Base-by-base conservation (phyloP, 2,888 invertebrate species). In the Tenthredo notha region DNA sequence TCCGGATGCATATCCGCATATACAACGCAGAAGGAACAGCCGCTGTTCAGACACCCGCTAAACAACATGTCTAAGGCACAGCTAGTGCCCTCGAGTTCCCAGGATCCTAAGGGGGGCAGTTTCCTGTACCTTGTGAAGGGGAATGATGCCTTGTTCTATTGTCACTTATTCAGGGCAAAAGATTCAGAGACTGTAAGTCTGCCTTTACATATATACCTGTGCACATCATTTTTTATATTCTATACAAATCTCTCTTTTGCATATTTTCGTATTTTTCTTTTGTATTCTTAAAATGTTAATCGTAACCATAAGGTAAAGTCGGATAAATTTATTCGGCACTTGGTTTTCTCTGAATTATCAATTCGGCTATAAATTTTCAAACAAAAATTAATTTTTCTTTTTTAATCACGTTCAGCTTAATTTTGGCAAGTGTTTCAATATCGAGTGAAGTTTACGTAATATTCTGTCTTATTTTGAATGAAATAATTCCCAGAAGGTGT, bases 111-210 rank as follows among this genome's bases (percentile, higher is more conserved):
- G 94, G 78, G 96, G 95, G 90, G 91, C 50, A 91, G 89, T 87
- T 95, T 97, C 91, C 95, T 97, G 89, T 97, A 97, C 93, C 95
- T 97, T 89, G 94, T 97, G 86, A 95, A 96, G 89, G 96, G 97
- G 88, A 95, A 95, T 90, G 97, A 97, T 91, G 95, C 95, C n/a
- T 94, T 97, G 2, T 95, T 97, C 43, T 96, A 96, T 92, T 97
- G 96, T 92, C 96, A 96, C 93, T 94, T 97, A 84, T 97, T 96
- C 92, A 95, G 95, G 91, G 96, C 97, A 65, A 94, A 95, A 86
- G 95, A 96, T 61, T 94, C 94, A 0, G 93, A 94, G 84, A 96
- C 97, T 94, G 97, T 97, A 92, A 96, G 96, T 95, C 80, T 43
- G 21, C 70, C 25, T 72, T 29, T 50, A n/a, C n/a, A 6, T 65